A percentile compares a stretch with the other conserved stretches of the same genome.
Conservation (phyloP, 1,140 invertebrate species). For the Limonius californicus region DNA sequence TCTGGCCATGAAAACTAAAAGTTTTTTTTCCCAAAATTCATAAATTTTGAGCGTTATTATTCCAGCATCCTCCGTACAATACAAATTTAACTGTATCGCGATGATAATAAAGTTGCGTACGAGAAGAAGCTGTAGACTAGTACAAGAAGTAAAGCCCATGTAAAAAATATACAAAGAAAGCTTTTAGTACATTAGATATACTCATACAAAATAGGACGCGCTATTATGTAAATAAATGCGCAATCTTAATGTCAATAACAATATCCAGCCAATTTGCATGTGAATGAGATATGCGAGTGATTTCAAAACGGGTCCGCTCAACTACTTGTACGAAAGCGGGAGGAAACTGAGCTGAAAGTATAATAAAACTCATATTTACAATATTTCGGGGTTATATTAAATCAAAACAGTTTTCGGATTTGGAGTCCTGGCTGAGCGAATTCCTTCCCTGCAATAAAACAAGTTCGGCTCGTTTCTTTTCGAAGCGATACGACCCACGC, state of each 20-base stretch:
- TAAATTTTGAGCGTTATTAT: no score
- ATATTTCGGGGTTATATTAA: background rate
- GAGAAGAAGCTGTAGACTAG: no score
- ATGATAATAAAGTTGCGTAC: no score
- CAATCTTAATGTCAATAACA: slow-evolving; percentile 31
- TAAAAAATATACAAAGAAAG: background rate
- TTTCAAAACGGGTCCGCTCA: background rate
- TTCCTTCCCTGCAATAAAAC: background rate
- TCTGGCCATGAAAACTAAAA: no score
- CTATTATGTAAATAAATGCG: slow-evolving; percentile 31
- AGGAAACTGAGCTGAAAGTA: background rate
- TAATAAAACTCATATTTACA: background rate
- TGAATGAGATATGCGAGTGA: slow-evolving; percentile 17
- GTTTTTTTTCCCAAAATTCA: no score
- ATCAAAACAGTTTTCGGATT: background rate
- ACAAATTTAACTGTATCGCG: no score
- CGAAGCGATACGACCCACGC: no score
- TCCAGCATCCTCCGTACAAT: no score
- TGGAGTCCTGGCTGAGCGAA: background rate
- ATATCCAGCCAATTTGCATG: slow-evolving; percentile 26
- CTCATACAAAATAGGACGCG: background rate
- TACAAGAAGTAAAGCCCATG: no score
- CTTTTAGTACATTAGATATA: background rate
- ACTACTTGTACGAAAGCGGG: background rate
- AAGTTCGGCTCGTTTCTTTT: background rate